Evolutionary conservation across 1,140 invertebrate genomes (phyloP).

Genomic region (Pseudachorutes palmiensis): DNA sequence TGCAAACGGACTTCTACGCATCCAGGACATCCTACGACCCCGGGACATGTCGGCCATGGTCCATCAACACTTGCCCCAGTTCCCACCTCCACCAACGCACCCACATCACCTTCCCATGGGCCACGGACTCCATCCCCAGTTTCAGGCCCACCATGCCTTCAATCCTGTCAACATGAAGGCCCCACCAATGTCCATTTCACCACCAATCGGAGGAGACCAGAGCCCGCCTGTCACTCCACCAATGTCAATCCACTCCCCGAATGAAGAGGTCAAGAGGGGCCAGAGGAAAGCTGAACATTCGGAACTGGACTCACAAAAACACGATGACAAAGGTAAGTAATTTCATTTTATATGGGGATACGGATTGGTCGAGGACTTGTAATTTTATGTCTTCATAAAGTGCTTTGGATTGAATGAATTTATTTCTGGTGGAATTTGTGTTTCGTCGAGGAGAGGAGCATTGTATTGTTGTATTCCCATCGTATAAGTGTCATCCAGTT

Average conservation of each 20-base stretch:
- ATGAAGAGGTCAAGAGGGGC: conserved; percentile 11
- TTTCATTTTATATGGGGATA: neutral
- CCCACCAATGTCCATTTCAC: conserved; percentile 30
- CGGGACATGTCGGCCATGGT: conserved; percentile 15
- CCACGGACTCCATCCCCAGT: neutral
- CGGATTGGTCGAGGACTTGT: neutral
- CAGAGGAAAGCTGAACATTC: neutral
- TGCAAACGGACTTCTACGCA: conserved; percentile 34
- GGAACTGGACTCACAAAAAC: neutral
- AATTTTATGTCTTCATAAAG: neutral
- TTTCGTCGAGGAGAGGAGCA: neutral
- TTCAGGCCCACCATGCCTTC: conserved; percentile 26
- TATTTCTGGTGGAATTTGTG: neutral
- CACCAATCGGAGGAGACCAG: conserved; percentile 36
- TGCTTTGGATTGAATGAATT: neutral
- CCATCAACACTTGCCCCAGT: neutral
- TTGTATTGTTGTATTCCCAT: conserved; percentile 10
- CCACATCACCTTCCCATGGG: conserved; percentile 14
- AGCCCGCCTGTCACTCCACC: conserved; percentile 38
- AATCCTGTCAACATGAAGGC: conserved; percentile 31
- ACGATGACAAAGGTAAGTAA: conserved; percentile 31
- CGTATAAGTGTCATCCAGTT: conserved; percentile 34
- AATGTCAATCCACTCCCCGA: conserved; percentile 28
- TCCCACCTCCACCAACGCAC: conserved; percentile 20
- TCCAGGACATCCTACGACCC: conserved; percentile 37